phyloP scores from a whole-genome alignment of 2,888 invertebrate species.

The Danaus chrysippus region DNA sequence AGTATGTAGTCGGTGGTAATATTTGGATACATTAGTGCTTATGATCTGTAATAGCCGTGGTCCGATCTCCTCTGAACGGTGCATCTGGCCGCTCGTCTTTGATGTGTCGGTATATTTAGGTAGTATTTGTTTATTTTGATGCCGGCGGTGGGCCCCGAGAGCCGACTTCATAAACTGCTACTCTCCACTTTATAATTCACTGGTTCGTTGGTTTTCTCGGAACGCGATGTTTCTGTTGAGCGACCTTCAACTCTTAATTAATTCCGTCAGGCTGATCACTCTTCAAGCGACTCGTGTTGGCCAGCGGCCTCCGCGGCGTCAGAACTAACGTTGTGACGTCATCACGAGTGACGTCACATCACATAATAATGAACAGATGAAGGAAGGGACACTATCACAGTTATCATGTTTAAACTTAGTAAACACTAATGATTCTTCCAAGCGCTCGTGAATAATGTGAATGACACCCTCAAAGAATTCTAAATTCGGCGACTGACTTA shows the following conservation, averaged over 20 bases:
- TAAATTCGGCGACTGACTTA: no score
- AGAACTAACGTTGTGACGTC: no score
- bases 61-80: conserved; percentile 10
- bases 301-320: no score
- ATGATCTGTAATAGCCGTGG: not conserved
- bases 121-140: conserved; percentile 73
- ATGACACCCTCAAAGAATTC: no score
- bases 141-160: conserved; percentile 55
- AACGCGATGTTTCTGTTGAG: conserved; percentile 12
- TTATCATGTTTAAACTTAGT: no score
- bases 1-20: no score
- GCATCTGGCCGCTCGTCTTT: conserved; percentile 52
- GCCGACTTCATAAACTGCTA: conserved; percentile 59
- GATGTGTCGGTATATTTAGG: conserved; percentile 73
- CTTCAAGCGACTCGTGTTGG: no score
- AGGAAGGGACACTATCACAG: not conserved
- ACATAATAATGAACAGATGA: not conserved
- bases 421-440: no score
- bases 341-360: not conserved
- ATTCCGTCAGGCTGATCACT: no score
- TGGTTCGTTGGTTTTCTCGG: conserved; percentile 31
- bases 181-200: conserved; percentile 48
- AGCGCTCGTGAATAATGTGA: no score
- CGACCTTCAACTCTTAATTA: conserved; percentile 3
- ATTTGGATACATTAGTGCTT: not conserved